Percentiles rank a stretch among this genome's conserved stretches.
These are phyloP conservation scores for Sinocyclocheilus anophthalmus DNA, from an alignment of 2,113 vertebrate species.

Conservation along the genomic window DNA sequence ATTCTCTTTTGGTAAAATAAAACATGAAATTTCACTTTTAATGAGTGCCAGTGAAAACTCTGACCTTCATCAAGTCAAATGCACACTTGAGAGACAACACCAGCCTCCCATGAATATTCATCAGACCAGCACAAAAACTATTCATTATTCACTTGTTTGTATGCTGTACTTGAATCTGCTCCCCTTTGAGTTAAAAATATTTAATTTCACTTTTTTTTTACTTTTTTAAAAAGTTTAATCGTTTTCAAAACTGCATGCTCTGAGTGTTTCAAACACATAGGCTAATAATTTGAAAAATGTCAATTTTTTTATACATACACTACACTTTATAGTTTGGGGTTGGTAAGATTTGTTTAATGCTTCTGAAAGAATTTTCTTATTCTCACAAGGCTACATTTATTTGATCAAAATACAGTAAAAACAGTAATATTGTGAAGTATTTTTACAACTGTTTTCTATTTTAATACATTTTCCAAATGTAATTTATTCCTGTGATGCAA, in stretches of 20 bases:
- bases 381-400: too few species aligned
- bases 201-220: not conserved
- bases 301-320: too few species aligned
- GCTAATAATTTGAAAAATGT: not conserved
- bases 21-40: not conserved
- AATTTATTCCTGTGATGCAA: too few species aligned
- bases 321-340: too few species aligned
- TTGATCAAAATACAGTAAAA: not conserved
- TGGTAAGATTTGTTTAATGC: too few species aligned
- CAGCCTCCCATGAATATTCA: conserved; percentile 36
- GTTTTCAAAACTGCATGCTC: not conserved
- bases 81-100: not conserved
- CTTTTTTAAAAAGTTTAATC: not conserved
- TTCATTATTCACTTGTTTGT: conserved; percentile 28
- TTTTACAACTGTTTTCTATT: too few species aligned
- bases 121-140: conserved; percentile 21
- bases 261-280: not conserved
- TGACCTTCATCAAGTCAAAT: conserved; percentile 31
- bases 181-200: not conserved
- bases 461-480: too few species aligned
- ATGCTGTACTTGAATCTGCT: not conserved
- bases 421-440: too few species aligned
- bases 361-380: too few species aligned
- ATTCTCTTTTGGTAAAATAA: conserved; percentile 40
- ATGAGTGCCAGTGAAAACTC: not conserved